Evolutionary conservation across 2,888 invertebrate species (phyloP), one percentile per base, ranked within the genome.

Genomic region (Sinohyriopsis cumingii): DNA sequence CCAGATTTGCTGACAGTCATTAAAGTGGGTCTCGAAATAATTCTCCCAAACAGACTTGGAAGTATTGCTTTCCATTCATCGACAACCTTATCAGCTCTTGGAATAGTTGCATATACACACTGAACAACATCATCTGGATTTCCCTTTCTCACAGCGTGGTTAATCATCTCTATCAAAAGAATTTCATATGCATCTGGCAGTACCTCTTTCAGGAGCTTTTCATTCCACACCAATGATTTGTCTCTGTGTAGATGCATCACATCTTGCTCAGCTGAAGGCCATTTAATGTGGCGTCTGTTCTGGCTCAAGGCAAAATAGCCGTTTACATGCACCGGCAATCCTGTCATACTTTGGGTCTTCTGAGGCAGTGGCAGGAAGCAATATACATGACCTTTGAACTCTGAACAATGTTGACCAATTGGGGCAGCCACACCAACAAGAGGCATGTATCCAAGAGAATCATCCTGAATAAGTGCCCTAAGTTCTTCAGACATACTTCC

Each of bases 311-410:
- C 83, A 72, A 87, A 87, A 73, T 80, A 86, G 12, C 87, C 87
- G 70, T 87, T 87, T 25, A 87, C 81, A 70, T 87, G 87, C 6
- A 87, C 78, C 1, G 87, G 86, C 18, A 87, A 77, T 15, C 88
- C 87, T 5, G 87, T 86, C 19, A 79, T 76, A 57, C 77, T 80
- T 61, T 80, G 72, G 15, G 73, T 68, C 59, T 83, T 82, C 24
- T 78, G 59, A 9, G 88, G 85, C n/a, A 88, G 79, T 20, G 88
- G 88, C 33, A 88, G 76, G 68, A 87, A 86, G 69, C 87, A 87
- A 71, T 85, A 87, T 6, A 87, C 76, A 62, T 87, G 87, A 25
- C 88, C 87, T 59, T 72, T 69, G 55, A 73, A 72, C 7, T 65
- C 67, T 25, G 70, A 68, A 5, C 33, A 76, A 65, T 22, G 22